Base-by-base conservation (phyloP, 2,797 vertebrate species). In the Distichodus sexfasciatus region DNA sequence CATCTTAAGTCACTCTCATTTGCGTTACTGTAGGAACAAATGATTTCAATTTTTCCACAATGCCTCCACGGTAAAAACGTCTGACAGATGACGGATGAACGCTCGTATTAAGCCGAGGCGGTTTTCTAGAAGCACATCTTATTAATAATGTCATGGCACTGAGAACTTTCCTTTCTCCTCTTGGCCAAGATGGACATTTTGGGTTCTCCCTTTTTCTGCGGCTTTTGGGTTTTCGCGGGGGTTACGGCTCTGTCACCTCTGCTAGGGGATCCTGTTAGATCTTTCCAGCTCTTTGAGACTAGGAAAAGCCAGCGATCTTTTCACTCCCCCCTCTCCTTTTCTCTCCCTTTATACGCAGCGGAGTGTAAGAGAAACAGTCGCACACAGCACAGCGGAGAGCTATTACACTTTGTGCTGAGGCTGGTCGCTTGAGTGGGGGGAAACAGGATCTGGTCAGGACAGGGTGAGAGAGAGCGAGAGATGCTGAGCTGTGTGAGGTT, bases 401-500 rank as follows among this genome's bases (percentile, higher is more conserved):
- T 69, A 72, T 79, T 79, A 77, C 72, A 65, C 48, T 44, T 44
- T 68, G 69, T 69, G 73, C 62, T 68, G 69, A 74, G 59, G 69
- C 68, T 76, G 71, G 66, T 66, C 83, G 85, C 87, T 84, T 73
- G 50, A 72, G n/a, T n/a, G n/a, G n/a, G n/a, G 86, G 87, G 87
- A 88, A 87, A 91, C 78, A 81, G 86, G 87, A 88, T 81, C 75
- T 78, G 40, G 62, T 53, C 29, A 68, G 79, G 84, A 86, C 48
- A 57, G 71, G 51, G 61, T 60, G 50, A 59, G 60, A 71, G 58
- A 67, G 57, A 67, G 40, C 44, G 74, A 60, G 40, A 66, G 74
- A 90, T 80, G 85, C 73, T 88, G 88, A 89, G 82, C 73, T 79
- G 85, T 85, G 83, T 77, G 81, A 82, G 87, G 84, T 87, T 88